Conservation (phyloP, 64 coral and sea anemone species). For the Montipora foliosa region DNA sequence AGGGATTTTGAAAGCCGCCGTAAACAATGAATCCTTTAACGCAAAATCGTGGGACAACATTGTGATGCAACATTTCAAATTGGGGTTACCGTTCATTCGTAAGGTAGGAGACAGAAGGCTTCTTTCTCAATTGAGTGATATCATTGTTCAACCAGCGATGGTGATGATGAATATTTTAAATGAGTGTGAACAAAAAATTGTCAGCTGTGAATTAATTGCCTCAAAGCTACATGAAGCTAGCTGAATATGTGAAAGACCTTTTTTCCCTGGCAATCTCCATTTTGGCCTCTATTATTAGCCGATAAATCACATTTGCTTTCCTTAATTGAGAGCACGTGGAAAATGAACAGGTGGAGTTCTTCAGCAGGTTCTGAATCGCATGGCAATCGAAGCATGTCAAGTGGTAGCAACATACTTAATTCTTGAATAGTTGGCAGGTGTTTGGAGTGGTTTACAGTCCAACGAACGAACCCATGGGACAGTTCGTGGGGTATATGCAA, state of each 20-base stretch:
- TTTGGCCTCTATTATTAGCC: background rate
- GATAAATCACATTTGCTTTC: constrained; percentile 4
- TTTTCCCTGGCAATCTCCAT: background rate
- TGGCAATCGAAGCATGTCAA: background rate
- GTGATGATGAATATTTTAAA: background rate
- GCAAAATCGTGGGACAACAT: background rate
- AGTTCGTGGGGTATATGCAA: too few species aligned
- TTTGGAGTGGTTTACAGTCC: background rate
- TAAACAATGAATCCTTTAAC: background rate
- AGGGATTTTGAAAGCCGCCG: background rate
- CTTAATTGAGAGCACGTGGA: background rate
- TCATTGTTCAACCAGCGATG: background rate
- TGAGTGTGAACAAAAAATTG: background rate
- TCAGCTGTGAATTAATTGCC: background rate
- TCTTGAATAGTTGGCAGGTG: background rate
- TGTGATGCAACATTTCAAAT: background rate
- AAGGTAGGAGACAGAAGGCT: constrained; percentile 1
- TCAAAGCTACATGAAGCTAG: background rate
- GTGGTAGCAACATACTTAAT: background rate
- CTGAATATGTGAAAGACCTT: background rate
- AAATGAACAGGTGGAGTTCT: background rate
- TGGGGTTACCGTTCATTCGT: background rate
- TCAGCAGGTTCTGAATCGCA: background rate
- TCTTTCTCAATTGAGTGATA: background rate
- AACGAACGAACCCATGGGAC: too few species aligned